phyloP scores from a whole-genome alignment of 2,888 invertebrate genomes.

The Allophyes oxyacanthae region DNA sequence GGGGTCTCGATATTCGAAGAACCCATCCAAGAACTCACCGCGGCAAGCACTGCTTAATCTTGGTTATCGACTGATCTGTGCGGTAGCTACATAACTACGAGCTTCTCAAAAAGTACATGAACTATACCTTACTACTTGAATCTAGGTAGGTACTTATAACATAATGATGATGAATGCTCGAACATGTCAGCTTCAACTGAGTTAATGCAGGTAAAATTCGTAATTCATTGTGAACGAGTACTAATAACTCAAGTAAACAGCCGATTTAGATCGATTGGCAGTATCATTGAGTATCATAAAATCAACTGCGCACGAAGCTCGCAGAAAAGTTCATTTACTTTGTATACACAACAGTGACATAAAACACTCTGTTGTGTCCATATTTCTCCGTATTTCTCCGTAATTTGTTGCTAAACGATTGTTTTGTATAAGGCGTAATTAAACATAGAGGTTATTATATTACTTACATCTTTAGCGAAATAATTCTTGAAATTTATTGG shows the following conservation, averaged over 20 bases:
- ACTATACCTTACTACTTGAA: too few relatives aligned
- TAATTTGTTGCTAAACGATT: conserved; percentile 10
- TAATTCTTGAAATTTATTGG: conserved; percentile 41
- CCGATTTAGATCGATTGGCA: conserved; percentile 31
- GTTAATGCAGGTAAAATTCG: conserved; percentile 35
- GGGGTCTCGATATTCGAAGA: too few relatives aligned
- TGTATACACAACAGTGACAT: conserved; percentile 11
- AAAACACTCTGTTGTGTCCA: conserved; percentile 13
- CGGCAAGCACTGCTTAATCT: too few relatives aligned
- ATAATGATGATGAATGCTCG: neutral
- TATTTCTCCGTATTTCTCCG: conserved; percentile 3
- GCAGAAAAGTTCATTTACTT: conserved; percentile 35
- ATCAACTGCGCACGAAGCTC: conserved; percentile 31
- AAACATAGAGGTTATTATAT: conserved; percentile 14
- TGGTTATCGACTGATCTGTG: too few relatives aligned
- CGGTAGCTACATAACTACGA: too few relatives aligned
- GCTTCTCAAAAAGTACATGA: too few relatives aligned
- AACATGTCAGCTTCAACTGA: conserved; percentile 28
- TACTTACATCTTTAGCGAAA: conserved; percentile 21
- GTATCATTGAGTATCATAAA: conserved; percentile 28
- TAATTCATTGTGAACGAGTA: conserved; percentile 25
- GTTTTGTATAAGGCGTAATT: conserved; percentile 29
- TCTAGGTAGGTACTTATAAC: neutral
- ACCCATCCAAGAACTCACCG: too few relatives aligned
- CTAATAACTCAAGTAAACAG: conserved; percentile 53